Evolutionary conservation across 2,797 vertebrate genomes (phyloP), one percentile per base, ranked within the genome.

Genomic region (Triplophysa yarkandensis): DNA sequence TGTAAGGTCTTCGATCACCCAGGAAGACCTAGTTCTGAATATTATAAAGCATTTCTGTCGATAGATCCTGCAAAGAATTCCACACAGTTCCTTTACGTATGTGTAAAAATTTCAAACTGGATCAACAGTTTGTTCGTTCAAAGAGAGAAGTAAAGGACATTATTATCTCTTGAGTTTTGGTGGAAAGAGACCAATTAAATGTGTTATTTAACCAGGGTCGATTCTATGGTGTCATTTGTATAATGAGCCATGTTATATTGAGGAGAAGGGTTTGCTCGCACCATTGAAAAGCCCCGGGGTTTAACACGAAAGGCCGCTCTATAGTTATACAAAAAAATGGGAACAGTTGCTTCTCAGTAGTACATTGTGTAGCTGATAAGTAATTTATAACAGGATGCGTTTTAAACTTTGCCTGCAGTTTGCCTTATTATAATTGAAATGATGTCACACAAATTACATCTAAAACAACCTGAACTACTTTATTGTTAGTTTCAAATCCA

Each of bases 151-250:
- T 66, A 25, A 46, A 54, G 23, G 50, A 14, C 13, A 27, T 54
- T 58, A 58, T 50, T 16, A 68, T 75, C 73, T 75, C 54, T n/a
- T 17, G 73, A 27, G 72, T 52, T 75, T 68, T 60, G 43, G 43
- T 28, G 23, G 54, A 75, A 68, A 61, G 64, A 67, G 64, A 61
- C 63, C 64, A 75, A 75, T 75, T 68, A 75, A 68, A 68, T 48
- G 73, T 67, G 71, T 74, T 66, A 65, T 74, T 74, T 64, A 74
- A 74, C 61, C n/a, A 55, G n/a, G 36, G 27, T 65, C 44, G 63
- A 44, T 74, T 65, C 50, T 55, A 16, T 55, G 1, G 19, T 65
- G 36, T 57, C 71, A 57, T 74, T 66, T 74, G 36, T 68, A 52
- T 68, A 75, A 68, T 61, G 30, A 68, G 73, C 30, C 11, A 0